phyloP scores from a whole-genome alignment of 2,888 invertebrate genomes.

The Chalcis sispes region DNA sequence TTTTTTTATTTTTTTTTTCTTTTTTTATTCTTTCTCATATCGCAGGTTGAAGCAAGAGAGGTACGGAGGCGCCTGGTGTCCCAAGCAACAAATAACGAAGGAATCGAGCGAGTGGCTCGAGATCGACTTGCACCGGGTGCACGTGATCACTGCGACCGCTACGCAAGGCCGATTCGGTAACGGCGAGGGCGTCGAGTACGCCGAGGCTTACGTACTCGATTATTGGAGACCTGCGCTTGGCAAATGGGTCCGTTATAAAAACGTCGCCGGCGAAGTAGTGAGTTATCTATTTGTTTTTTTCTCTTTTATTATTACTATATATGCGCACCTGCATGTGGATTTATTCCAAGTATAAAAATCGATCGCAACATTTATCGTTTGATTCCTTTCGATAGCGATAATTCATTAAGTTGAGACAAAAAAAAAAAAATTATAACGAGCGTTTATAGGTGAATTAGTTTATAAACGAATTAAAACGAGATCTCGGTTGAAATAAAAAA shows the following conservation, averaged over 20 bases:
- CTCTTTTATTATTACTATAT: background rate
- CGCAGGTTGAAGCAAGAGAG: slow-evolving; percentile 88
- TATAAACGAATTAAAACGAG: too few species aligned
- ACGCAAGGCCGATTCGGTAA: slow-evolving; percentile 95
- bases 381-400: too few species aligned
- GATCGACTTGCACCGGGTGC: slow-evolving; percentile 86
- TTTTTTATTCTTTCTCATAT: slow-evolving; percentile 49
- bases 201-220: slow-evolving; percentile 89
- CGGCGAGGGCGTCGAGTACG: slow-evolving; percentile 91
- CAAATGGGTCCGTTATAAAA: slow-evolving; percentile 89
- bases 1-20: too few species aligned
- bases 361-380: too few species aligned
- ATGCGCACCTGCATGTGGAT: too few species aligned
- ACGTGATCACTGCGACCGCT: slow-evolving; percentile 88
- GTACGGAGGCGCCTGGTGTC: slow-evolving; percentile 96
- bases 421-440: too few species aligned
- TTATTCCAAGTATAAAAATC: too few species aligned
- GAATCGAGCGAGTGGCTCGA: slow-evolving; percentile 88
- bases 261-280: slow-evolving; percentile 87
- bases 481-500: too few species aligned
- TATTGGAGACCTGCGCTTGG: slow-evolving; percentile 89
- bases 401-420: too few species aligned
- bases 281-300: slow-evolving; percentile 60
- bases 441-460: too few species aligned
- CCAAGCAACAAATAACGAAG: slow-evolving; percentile 87